Evolutionary conservation across 1,140 invertebrate genomes (phyloP).

Genomic region (Octopus sinensis): DNA sequence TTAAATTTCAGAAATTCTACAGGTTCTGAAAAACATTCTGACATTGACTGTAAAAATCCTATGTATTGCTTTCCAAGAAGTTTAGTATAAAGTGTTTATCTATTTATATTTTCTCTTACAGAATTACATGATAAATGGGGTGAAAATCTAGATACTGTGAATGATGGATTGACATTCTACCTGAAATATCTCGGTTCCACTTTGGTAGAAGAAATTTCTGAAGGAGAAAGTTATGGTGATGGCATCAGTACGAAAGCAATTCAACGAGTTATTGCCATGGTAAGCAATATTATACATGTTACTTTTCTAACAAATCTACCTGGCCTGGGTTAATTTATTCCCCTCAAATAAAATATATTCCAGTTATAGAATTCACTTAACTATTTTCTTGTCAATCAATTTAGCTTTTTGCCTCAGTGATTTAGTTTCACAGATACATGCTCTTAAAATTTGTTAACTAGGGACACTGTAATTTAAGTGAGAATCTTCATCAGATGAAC

Average conservation of each 20-base stretch:
- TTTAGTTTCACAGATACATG: too few species aligned
- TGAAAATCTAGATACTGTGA: slow-evolving; percentile 63
- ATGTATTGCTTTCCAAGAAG: not conserved
- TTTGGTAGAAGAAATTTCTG: slow-evolving; percentile 65
- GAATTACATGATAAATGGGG: slow-evolving; percentile 77
- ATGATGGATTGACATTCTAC: slow-evolving; percentile 66
- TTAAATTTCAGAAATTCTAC: not conserved
- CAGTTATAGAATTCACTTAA: too few species aligned
- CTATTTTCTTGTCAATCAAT: too few species aligned
- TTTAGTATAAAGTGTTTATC: not conserved
- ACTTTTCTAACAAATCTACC: too few species aligned
- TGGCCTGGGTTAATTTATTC: too few species aligned
- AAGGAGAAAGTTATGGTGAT: slow-evolving; percentile 58
- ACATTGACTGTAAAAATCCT: not conserved
- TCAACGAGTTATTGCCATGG: slow-evolving; percentile 69
- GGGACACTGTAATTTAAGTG: too few species aligned
- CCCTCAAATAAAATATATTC: too few species aligned
- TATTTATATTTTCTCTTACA: slow-evolving; percentile 53
- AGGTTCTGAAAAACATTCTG: not conserved
- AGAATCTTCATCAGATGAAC: too few species aligned
- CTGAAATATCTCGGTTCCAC: slow-evolving; percentile 73
- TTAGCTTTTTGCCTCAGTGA: too few species aligned
- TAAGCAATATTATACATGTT: slow-evolving; percentile 28
- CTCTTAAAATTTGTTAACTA: too few species aligned
- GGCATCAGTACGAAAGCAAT: slow-evolving; percentile 69